Evolutionary conservation across 2,797 vertebrate species (phyloP).

Genomic region (Poeciliopsis presidionis): DNA sequence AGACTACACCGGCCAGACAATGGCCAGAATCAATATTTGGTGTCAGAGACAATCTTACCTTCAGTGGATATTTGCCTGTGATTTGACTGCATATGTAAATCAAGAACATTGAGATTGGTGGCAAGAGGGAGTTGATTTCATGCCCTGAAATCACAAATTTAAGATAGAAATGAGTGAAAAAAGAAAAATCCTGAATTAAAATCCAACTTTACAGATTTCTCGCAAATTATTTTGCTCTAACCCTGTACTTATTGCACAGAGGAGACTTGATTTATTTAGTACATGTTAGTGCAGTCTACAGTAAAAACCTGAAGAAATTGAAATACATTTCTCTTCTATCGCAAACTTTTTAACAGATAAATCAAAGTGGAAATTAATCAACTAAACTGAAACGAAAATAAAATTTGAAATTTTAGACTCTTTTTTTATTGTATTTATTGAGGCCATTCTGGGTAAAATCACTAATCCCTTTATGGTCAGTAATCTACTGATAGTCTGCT

Average conservation of each 20-base stretch:
- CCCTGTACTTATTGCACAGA: neutral
- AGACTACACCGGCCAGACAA: neutral
- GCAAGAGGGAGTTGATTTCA: neutral
- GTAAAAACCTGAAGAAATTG: neutral
- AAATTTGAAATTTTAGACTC: neutral
- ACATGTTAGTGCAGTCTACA: neutral
- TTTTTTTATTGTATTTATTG: neutral
- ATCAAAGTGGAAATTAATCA: neutral
- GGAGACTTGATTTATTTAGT: neutral
- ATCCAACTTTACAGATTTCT: too few relatives aligned
- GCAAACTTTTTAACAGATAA: neutral
- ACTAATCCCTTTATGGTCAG: neutral
- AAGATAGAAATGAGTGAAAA: neutral
- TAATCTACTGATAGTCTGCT: neutral
- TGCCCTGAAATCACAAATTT: neutral
- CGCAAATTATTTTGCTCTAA: neutral
- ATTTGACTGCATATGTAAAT: slow-evolving; percentile 67
- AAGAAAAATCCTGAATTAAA: neutral
- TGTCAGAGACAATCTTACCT: neutral
- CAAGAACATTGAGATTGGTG: neutral
- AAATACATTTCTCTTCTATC: neutral
- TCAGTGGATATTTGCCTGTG: slow-evolving; percentile 45
- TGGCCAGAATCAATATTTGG: neutral
- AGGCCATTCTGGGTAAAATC: neutral
- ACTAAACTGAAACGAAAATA: neutral